Evolutionary conservation across 2,888 invertebrate species (phyloP).

Genomic region (Acanthopleura granulata): DNA sequence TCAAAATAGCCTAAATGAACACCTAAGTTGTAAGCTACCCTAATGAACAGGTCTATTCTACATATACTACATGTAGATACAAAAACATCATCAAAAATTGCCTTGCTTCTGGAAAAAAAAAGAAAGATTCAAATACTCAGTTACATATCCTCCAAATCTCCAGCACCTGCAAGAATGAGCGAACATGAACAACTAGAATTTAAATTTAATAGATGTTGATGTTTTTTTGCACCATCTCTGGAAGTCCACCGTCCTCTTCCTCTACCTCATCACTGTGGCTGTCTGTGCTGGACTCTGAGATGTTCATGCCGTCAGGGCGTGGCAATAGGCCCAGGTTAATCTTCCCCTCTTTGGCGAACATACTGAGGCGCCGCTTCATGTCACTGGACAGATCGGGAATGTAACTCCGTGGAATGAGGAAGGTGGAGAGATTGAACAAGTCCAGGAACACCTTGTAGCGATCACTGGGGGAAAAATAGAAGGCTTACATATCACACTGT

Average conservation of each 20-base stretch:
- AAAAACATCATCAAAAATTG: too few relatives aligned
- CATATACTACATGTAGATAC: too few relatives aligned
- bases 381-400: conserved; percentile 89
- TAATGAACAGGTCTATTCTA: too few relatives aligned
- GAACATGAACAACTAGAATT: too few relatives aligned
- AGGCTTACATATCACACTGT: too few relatives aligned
- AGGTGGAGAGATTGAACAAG: conserved; percentile 96
- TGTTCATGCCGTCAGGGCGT: neutral
- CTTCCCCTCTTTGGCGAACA: conserved; percentile 22
- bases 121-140: too few relatives aligned
- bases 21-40: too few relatives aligned
- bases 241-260: neutral
- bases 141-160: too few relatives aligned
- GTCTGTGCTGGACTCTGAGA: conserved; percentile 13
- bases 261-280: conserved; percentile 11
- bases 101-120: too few relatives aligned
- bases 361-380: conserved; percentile 82
- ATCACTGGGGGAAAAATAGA: conserved; percentile 78
- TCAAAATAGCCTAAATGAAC: too few relatives aligned
- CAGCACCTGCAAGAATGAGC: too few relatives aligned
- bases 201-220: conserved; percentile 1
- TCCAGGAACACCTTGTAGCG: conserved; percentile 99
- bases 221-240: neutral
- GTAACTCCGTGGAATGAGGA: conserved; percentile 89
- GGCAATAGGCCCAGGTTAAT: neutral